phyloP scores from a whole-genome alignment of 2,888 invertebrate species.

The Pseudanteris insignis region DNA sequence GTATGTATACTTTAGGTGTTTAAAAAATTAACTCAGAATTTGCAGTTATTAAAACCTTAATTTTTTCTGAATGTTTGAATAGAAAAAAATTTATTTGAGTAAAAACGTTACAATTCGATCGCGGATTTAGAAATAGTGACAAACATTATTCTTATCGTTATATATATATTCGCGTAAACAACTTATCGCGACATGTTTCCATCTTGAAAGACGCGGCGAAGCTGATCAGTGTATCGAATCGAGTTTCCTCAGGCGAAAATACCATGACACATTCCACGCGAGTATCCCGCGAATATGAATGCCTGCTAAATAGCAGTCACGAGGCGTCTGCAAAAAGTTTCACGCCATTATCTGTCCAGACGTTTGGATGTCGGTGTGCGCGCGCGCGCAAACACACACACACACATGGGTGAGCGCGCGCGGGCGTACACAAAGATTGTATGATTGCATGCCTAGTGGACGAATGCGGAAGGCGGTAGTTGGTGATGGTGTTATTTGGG shows the following conservation, averaged over 20 bases:
- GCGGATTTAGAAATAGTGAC: too few species aligned
- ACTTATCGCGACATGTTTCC: neutral
- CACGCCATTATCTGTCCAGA: slow-evolving; percentile 33
- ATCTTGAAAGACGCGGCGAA: neutral
- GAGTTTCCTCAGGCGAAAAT: neutral
- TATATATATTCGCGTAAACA: slow-evolving; percentile 2
- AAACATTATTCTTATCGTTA: too few species aligned
- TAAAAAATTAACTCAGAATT: too few species aligned
- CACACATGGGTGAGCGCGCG: too few species aligned
- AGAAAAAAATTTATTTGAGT: too few species aligned
- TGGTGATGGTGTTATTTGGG: slow-evolving; percentile 59
- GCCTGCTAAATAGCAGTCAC: slow-evolving; percentile 15
- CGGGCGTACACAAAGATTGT: too few species aligned
- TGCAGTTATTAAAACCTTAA: too few species aligned
- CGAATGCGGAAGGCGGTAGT: slow-evolving; percentile 42
- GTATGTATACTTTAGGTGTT: too few species aligned
- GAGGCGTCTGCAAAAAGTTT: slow-evolving; percentile 29
- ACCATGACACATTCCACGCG: slow-evolving; percentile 5
- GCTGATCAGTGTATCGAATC: neutral
- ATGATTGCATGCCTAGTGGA: neutral
- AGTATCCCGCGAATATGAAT: slow-evolving; percentile 10
- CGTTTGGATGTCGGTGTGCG: slow-evolving; percentile 7
- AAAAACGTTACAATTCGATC: too few species aligned
- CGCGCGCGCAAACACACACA: too few species aligned
- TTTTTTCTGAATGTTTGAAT: too few species aligned